Evolutionary conservation across 2,113 vertebrate genomes (phyloP).

Genomic region (Cavia aperea): DNA sequence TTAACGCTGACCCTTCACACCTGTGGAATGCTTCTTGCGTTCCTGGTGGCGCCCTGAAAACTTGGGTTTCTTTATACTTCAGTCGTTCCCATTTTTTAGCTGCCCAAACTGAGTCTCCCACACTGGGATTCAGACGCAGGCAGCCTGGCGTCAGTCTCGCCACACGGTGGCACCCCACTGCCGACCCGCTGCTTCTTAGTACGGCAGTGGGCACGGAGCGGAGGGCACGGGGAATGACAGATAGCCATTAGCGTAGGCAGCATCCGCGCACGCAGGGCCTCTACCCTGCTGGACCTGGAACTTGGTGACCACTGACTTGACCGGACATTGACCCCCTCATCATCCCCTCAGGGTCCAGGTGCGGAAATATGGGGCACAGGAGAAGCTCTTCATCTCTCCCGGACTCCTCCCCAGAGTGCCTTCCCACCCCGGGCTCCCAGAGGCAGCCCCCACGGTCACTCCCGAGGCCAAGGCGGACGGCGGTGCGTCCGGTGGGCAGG

Average conservation of each 20-base stretch:
- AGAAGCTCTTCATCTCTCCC: slow-evolving; percentile 63
- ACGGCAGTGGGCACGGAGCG: not conserved
- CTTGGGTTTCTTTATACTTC: not conserved
- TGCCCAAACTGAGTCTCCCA: not conserved
- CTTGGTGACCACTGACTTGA: not conserved
- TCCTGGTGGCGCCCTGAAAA: not conserved
- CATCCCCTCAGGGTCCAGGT: slow-evolving; percentile 69
- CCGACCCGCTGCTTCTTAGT: no score
- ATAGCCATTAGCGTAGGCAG: not conserved
- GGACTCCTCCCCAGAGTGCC: slow-evolving; percentile 26
- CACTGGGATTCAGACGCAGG: not conserved
- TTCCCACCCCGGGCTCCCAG: fast-evolving
- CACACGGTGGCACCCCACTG: not conserved
- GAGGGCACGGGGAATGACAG: not conserved
- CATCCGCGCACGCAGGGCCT: fast-evolving
- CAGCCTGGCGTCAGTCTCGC: not conserved
- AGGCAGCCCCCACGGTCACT: not conserved
- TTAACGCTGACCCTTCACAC: fast-evolving
- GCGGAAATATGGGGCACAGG: slow-evolving; percentile 67
- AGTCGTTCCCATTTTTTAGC: not conserved
- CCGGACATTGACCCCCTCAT: fast-evolving
- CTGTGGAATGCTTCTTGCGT: fast-evolving
- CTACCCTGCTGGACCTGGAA: not conserved
- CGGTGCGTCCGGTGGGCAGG: not conserved
- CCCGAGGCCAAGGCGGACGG: not conserved